Conservation (phyloP, 2,888 invertebrate genomes). For the Lissonota sp. region DNA sequence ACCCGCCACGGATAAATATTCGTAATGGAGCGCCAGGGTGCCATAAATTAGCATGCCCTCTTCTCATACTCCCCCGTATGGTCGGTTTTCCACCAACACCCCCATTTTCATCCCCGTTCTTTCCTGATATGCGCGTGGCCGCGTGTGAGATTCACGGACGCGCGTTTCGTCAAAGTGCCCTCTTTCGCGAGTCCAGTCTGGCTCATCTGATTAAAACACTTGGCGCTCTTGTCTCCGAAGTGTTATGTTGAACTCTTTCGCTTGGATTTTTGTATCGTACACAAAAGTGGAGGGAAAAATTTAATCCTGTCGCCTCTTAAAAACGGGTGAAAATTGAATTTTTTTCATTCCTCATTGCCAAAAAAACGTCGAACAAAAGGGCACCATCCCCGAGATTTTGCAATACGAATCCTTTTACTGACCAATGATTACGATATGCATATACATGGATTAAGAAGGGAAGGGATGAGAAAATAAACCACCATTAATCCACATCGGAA, state of each 20-base stretch:
- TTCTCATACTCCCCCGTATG: conserved; percentile 63
- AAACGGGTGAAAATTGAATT: neutral
- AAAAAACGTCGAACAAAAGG: too few species aligned
- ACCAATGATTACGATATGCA: neutral
- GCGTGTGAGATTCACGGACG: conserved; percentile 33
- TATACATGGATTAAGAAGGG: conserved; percentile 27
- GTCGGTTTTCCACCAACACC: conserved; percentile 25
- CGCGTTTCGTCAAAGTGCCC: conserved; percentile 33
- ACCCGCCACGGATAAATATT: conserved; percentile 84
- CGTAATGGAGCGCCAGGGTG: conserved; percentile 84
- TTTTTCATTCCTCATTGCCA: neutral
- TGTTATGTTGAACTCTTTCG: neutral
- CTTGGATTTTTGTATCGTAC: neutral
- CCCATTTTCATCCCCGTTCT: conserved; percentile 62
- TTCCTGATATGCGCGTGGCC: conserved; percentile 69
- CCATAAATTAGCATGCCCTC: conserved; percentile 84
- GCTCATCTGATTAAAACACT: conserved; percentile 15
- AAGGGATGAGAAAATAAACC: conserved; percentile 78
- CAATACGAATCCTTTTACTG: too few species aligned
- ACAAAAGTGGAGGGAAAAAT: neutral
- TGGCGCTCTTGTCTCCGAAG: neutral
- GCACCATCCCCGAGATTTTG: too few species aligned
- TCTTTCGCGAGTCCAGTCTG: conserved; percentile 12
- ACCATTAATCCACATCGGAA: conserved; percentile 84
- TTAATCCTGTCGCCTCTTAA: neutral